Evolutionary conservation across 1,140 invertebrate species (phyloP).

Genomic region (Trachelipus rathkii): DNA sequence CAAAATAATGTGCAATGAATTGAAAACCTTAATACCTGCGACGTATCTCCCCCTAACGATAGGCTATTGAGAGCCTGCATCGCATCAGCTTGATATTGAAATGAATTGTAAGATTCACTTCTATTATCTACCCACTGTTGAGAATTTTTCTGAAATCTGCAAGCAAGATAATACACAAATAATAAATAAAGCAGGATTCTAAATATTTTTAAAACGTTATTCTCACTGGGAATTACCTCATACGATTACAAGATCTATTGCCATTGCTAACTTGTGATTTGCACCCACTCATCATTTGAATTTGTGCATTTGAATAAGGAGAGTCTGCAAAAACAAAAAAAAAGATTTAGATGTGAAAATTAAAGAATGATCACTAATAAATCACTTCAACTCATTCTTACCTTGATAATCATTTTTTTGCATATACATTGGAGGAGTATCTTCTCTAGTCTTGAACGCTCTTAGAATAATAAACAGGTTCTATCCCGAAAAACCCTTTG

Average conservation of each 20-base stretch:
- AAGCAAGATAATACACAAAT: neutral
- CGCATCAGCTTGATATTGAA: neutral
- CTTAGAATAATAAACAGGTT: too few species aligned
- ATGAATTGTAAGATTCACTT: neutral
- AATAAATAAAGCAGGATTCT: neutral
- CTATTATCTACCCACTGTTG: neutral
- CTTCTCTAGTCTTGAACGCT: too few species aligned
- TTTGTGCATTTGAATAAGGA: too few species aligned
- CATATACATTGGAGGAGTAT: neutral
- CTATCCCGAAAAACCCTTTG: too few species aligned
- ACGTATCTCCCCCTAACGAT: neutral
- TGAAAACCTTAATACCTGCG: neutral
- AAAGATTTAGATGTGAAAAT: too few species aligned
- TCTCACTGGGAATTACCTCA: neutral
- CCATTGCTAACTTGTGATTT: too few species aligned
- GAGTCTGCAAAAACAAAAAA: too few species aligned
- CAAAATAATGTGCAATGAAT: neutral
- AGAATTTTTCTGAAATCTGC: neutral
- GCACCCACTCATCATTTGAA: too few species aligned
- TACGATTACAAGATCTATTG: neutral
- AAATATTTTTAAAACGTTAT: neutral
- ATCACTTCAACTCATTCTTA: neutral
- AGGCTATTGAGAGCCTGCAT: neutral
- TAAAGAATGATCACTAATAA: too few species aligned
- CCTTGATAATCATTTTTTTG: too few species aligned